Base-by-base conservation (phyloP, 2,797 vertebrate genomes). In the Danio jaintianensis region DNA sequence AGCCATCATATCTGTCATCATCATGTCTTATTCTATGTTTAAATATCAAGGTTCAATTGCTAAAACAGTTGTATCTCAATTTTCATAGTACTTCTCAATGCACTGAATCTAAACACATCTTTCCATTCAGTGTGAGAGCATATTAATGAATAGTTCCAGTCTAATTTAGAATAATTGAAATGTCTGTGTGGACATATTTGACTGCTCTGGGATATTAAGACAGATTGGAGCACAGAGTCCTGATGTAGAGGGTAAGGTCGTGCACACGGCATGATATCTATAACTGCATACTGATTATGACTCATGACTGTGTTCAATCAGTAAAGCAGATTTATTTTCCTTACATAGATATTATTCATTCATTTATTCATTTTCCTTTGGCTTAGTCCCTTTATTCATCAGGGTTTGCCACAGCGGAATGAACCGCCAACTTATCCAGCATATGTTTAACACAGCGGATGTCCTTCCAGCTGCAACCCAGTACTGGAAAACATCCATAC, bases 91-190 rank as follows among this genome's bases (percentile, higher is more conserved):
- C 16, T 72, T 58, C 18, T 29, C 13, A 45, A 45, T 45, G 40
- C 22, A 48, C 15, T 78, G 53, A 78, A 68, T 48, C 55, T 48
- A 59, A 78, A 68, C 15, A 22, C 40, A 56, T 20, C 4, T 38
- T 71, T 15, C 18, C 69, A 10, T 72, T 18, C 4, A 45, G 55
- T 29, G 15, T 18, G 13, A 59, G 55, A 29, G 42, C 8, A 22
- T 29, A 29, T 59, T 40, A 50, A 59, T 78, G n/a, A 59, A 78
- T 16, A 29, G 22, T 68, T 61, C 56, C 52, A 40, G 16, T 76
- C 48, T 55, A 63, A 76, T 56, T 68, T 48, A 36, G 16, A 75
- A 36, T 69, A 22, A 82, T 71, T 82, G 20, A 82, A 82, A 77
- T 53, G 80, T 70, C 73, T 53, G 3, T 70, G 58, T 63, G 52